Base-by-base conservation (phyloP, 2,797 vertebrate genomes). In the Meriones psammophilus region DNA sequence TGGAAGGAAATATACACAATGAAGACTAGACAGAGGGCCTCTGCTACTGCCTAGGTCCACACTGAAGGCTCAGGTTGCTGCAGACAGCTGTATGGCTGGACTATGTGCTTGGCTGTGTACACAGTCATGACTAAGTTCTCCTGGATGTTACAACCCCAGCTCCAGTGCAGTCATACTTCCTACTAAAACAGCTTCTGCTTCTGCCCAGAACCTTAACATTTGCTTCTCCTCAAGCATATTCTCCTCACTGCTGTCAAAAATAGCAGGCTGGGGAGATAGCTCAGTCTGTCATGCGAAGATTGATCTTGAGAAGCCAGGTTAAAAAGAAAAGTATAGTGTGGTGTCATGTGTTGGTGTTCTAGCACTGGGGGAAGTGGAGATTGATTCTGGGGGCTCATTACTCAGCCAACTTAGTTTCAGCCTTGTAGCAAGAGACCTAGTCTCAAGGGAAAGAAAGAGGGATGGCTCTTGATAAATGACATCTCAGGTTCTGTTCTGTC, bases 201-300 rank as follows among this genome's bases (percentile, higher is more conserved):
- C 46, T 69, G 13, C 78, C 42, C 30, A 30, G 54, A 76, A 64
- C 30, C 3, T 18, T 7, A 68, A 28, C 28, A 30, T 78, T 85
- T 66, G 84, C 86, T 89, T 92, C 92, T 66, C 39, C 76, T 92
- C 3, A 17, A 73, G 39, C 22, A 42, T 13, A 42, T 5, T 76
- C 7, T 89, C 26, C 39, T 83, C 36, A 36, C 18, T 68, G 56
- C 50, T 79, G 56, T 77, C 69, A 87, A 94, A 22, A 92, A 50
- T 50, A 50, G 28, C 50, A 26, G 76, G 42, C 46, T 50, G 74
- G 26, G 42, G 3, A 50, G 46, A 50, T 3, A 17, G 12, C 26
- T 30, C 42, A 50, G 74, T 77, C 14, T 15, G 13, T 50, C 50
- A 54, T 50, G 26, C 42, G 12, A 13, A 33, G 76, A 50, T 50